Evolutionary conservation across 2,888 invertebrate species (phyloP).

Genomic region (Phyto melanocephala): DNA sequence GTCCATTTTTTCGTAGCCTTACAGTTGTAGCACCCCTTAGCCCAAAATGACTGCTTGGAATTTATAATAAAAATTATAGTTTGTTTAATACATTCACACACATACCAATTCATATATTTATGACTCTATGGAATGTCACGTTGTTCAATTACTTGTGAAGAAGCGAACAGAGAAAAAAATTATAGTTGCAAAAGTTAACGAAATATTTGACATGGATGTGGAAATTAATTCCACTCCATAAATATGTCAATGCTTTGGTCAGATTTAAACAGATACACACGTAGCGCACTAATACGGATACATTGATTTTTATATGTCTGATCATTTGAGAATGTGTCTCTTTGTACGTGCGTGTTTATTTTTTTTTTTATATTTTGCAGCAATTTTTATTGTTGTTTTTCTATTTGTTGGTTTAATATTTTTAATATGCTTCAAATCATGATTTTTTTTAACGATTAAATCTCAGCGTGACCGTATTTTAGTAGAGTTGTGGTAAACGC

Average conservation of each 20-base stretch:
- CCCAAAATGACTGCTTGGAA: background rate
- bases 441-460: constrained; percentile 60
- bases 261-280: constrained; percentile 44
- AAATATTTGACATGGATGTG: constrained; percentile 54
- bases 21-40: constrained; percentile 11
- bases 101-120: background rate
- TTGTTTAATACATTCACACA: background rate
- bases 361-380: background rate
- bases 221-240: constrained; percentile 73
- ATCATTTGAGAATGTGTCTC: background rate
- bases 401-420: background rate
- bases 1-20: background rate
- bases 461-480: constrained; percentile 59
- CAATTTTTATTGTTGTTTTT: background rate
- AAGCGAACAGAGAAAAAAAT: constrained; percentile 34
- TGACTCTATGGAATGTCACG: constrained; percentile 53
- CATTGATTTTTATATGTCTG: constrained; percentile 19
- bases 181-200: constrained; percentile 35
- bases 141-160: constrained; percentile 58
- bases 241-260: constrained; percentile 65
- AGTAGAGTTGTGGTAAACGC: background rate
- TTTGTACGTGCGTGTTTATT: background rate
- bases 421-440: constrained; percentile 30
- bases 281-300: background rate
- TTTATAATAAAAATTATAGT: background rate